A percentile compares a stretch with the other conserved stretches of the same genome.
phyloP scores from a whole-genome alignment of 2,113 vertebrate species.

The Crotalus helleri region DNA sequence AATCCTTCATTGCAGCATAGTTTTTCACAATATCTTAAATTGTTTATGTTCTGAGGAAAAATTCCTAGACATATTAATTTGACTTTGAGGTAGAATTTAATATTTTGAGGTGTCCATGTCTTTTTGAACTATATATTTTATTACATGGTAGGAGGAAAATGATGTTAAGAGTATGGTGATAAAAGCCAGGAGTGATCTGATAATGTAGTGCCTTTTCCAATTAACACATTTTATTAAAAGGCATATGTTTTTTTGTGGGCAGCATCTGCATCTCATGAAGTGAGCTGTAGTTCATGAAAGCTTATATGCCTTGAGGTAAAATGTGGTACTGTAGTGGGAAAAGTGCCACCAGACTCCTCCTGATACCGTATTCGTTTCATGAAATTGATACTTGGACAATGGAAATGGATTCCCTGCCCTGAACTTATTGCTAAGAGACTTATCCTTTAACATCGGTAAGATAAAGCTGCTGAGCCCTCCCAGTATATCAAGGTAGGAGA shows the following conservation, averaged over 20 bases:
- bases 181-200: background rate
- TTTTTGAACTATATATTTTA: background rate
- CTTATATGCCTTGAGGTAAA: background rate
- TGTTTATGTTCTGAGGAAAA: background rate
- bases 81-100: background rate
- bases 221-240: too few species aligned
- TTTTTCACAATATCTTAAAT: background rate
- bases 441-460: background rate
- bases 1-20: background rate
- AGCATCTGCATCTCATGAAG: too few species aligned
- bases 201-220: background rate
- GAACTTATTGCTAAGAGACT: background rate
- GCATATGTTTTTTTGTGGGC: too few species aligned
- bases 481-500: background rate
- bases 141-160: background rate
- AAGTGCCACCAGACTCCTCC: background rate
- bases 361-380: background rate
- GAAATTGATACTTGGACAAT: background rate
- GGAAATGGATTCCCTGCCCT: background rate
- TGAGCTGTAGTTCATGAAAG: background rate
- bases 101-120: background rate
- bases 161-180: background rate
- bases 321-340: background rate
- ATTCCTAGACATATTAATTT: background rate
- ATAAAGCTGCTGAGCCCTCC: background rate